phyloP scores from a whole-genome alignment of 2,113 vertebrate genomes.

The Tenrec ecaudatus region DNA sequence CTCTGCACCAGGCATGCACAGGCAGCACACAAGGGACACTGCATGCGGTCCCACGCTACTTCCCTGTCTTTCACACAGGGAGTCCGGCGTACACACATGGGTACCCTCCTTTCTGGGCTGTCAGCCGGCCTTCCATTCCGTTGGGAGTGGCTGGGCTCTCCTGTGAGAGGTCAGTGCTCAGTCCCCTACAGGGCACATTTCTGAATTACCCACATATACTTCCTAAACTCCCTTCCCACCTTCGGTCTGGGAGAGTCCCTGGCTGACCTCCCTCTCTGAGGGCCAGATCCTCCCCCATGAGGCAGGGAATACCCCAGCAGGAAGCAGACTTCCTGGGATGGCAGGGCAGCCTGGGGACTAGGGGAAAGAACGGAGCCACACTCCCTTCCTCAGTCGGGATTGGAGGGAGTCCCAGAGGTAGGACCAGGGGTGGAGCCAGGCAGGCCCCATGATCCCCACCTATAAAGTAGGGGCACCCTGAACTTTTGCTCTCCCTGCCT shows the following conservation, averaged over 20 bases:
- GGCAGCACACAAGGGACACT: accelerated
- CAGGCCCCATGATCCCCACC: neutral
- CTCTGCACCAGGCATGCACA: too few relatives aligned
- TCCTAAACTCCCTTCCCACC: constrained; percentile 58
- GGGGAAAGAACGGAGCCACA: neutral
- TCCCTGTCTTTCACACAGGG: neutral
- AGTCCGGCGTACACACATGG: neutral
- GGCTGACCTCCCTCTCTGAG: neutral
- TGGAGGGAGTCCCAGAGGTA: constrained; percentile 30
- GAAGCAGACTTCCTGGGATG: constrained; percentile 8
- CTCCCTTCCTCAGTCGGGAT: neutral
- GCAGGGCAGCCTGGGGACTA: neutral
- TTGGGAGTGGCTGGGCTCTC: constrained; percentile 50
- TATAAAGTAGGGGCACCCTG: constrained; percentile 2
- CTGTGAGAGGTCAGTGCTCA: neutral
- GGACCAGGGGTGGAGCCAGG: neutral
- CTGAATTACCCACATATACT: constrained; percentile 18
- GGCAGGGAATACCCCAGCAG: constrained; percentile 12
- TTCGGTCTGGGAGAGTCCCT: neutral
- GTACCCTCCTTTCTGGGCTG: neutral
- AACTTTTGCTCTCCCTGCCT: constrained; percentile 73
- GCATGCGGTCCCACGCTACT: neutral
- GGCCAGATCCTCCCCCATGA: neutral
- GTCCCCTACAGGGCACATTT: constrained; percentile 77
- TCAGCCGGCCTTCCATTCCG: neutral